Evolutionary conservation across 2,888 invertebrate genomes (phyloP).

Genomic region (Lycaena phlaeas): DNA sequence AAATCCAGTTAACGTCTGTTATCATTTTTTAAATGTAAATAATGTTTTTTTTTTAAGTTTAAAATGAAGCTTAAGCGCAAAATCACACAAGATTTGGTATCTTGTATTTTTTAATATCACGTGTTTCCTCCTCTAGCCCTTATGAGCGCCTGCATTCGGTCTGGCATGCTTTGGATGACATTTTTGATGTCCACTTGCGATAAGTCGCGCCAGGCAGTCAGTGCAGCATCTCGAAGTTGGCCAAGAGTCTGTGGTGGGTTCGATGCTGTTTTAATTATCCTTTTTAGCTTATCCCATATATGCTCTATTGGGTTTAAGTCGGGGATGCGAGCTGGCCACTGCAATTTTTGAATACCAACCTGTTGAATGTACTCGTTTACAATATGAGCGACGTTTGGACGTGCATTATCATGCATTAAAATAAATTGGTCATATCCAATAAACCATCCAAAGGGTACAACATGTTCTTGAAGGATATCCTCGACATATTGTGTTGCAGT

Average conservation of each 20-base stretch:
- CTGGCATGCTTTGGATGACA: constrained; percentile 12
- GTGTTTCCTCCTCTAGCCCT: constrained; percentile 15
- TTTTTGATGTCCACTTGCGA: constrained; percentile 14
- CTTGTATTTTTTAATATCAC: constrained; percentile 7
- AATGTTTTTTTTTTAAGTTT: neutral
- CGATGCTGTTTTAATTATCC: neutral
- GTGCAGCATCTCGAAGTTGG: constrained; percentile 1
- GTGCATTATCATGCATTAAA: constrained; percentile 9
- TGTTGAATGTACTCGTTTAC: constrained; percentile 3
- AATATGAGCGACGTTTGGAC: constrained; percentile 5
- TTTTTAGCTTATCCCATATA: constrained; percentile 16
- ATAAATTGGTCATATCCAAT: constrained; percentile 8
- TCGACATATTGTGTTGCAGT: constrained; percentile 9
- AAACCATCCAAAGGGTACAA: constrained; percentile 9
- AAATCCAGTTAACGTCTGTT: too few relatives aligned
- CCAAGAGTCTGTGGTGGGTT: constrained; percentile 7
- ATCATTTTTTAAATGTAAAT: too few relatives aligned
- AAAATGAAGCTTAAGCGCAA: neutral
- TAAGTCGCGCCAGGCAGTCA: constrained; percentile 2
- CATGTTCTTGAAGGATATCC: constrained; percentile 11
- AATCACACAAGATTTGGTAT: constrained; percentile 1
- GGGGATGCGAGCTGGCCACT: constrained; percentile 17
- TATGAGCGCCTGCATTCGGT: constrained; percentile 16
- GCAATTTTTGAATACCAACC: constrained; percentile 12
- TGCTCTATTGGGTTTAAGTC: constrained; percentile 20